Conservation (phyloP, 2,888 invertebrate species). For the Cryptocheilus praepositus region DNA sequence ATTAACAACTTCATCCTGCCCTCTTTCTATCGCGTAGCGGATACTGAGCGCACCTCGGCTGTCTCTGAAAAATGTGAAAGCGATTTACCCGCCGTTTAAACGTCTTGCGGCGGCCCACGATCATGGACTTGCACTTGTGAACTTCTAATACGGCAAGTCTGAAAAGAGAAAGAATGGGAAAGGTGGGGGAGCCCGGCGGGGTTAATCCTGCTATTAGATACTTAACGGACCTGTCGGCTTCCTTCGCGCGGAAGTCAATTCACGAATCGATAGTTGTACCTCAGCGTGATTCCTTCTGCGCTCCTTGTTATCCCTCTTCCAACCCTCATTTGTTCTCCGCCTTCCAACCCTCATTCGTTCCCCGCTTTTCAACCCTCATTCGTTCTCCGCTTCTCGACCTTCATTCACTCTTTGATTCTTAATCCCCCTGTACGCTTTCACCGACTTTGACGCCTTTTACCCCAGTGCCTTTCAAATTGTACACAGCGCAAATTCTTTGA, state of each 20-base stretch:
- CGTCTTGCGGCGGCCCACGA: not conserved
- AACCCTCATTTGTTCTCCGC: not conserved
- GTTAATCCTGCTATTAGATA: conserved; percentile 41
- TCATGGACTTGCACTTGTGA: conserved; percentile 3
- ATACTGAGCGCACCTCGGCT: too few species aligned
- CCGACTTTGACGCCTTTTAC: not conserved
- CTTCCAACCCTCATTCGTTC: not conserved
- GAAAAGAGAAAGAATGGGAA: too few species aligned
- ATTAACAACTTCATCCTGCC: too few species aligned
- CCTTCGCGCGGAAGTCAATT: conserved; percentile 28
- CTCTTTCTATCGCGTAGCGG: too few species aligned
- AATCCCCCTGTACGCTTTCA: not conserved
- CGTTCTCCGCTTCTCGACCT: not conserved
- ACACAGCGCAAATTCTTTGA: too few species aligned
- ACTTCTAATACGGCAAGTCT: conserved; percentile 26
- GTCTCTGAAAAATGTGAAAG: too few species aligned
- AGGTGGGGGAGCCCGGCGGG: conserved; percentile 17
- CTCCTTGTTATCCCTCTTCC: not conserved
- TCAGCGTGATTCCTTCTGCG: conserved; percentile 18
- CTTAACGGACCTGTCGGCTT: conserved; percentile 29
- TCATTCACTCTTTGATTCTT: not conserved
- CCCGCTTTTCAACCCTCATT: not conserved
- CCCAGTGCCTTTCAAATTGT: not conserved
- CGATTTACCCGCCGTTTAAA: too few species aligned
- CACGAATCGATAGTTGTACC: conserved; percentile 30